These are phyloP conservation scores for Apostichopus californicus DNA, from an alignment of 35 echinoderm and acorn worm species.

Conservation along the genomic window DNA sequence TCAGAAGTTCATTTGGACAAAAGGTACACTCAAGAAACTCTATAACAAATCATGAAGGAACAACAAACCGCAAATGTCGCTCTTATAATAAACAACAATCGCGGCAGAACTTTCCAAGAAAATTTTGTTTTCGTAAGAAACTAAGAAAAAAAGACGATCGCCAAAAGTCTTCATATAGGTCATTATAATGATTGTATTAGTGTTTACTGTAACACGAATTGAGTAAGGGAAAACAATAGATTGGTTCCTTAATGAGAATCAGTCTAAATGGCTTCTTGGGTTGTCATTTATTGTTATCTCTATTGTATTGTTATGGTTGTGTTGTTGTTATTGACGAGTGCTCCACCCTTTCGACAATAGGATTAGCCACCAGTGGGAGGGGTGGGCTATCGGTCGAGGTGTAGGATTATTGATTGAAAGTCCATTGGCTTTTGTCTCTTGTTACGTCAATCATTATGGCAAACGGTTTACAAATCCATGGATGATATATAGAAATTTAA, in stretches of 20 bases:
- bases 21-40: no score
- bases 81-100: neutral
- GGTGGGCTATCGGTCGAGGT: neutral
- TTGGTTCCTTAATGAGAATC: neutral
- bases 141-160: neutral
- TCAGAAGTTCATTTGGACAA: no score
- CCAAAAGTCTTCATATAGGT: neutral
- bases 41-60: neutral
- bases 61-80: neutral
- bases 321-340: neutral
- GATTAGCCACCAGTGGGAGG: neutral
- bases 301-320: no score
- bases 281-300: no score
- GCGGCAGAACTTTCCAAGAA: neutral
- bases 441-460: no score
- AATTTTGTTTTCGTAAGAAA: neutral
- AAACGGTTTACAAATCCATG: no score
- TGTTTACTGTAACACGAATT: neutral
- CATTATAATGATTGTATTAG: neutral
- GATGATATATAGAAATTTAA: no score
- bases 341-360: neutral
- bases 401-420: neutral
- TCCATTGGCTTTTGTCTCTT: no score
- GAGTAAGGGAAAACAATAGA: neutral
- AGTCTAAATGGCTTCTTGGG: no score